Conservation (phyloP, 1,140 invertebrate genomes). For the Portunus trituberculatus region DNA sequence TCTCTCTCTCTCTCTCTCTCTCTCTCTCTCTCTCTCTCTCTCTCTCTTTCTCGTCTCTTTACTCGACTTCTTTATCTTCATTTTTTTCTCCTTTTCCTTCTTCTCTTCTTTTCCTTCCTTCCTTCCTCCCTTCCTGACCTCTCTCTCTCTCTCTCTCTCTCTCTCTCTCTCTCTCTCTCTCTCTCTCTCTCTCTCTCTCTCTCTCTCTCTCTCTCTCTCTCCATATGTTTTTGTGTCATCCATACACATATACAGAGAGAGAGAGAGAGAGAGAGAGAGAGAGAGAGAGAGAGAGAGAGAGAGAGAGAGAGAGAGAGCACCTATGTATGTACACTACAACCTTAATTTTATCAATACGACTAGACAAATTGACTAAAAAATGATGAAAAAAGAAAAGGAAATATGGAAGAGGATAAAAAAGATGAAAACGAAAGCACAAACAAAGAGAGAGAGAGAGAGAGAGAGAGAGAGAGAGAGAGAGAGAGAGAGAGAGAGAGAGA, state of each 20-base stretch:
- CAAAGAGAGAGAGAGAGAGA: slow-evolving; percentile 6
- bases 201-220: background rate
- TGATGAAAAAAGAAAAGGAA: background rate
- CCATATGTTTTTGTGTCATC: background rate
- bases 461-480: background rate
- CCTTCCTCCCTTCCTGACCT: background rate
- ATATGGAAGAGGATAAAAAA: background rate
- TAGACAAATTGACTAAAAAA: no score
- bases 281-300: no score
- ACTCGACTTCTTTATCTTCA: background rate
- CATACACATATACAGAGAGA: background rate
- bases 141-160: background rate
- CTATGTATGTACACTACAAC: no score
- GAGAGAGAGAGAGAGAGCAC: background rate
- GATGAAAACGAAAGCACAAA: background rate
- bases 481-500: no score
- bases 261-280: no score
- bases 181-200: background rate
- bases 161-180: background rate
- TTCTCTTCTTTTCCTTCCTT: background rate
- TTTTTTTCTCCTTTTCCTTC: background rate
- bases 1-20: no score
- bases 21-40: background rate
- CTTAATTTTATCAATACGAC: no score
- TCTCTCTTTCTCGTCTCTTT: background rate